phyloP scores from a whole-genome alignment of 2,888 invertebrate species.

The Clivina fossor region DNA sequence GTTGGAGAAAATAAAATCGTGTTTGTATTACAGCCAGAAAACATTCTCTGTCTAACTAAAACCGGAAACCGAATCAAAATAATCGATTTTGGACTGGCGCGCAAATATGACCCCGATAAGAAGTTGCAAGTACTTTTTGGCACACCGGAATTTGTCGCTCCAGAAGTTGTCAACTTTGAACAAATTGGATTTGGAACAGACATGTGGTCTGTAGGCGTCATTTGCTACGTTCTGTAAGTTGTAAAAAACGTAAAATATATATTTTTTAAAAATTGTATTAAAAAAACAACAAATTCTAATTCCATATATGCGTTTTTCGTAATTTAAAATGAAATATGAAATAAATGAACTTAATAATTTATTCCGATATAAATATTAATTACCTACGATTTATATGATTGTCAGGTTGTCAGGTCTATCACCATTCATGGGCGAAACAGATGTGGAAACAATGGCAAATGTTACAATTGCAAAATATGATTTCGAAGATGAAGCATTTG shows the following conservation, averaged over 20 bases:
- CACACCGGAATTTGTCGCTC: constrained; percentile 98
- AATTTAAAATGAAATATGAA: too few species aligned
- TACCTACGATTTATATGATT: too few species aligned
- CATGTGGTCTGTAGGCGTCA: constrained; percentile 99
- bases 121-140: constrained; percentile 94
- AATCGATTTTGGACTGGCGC: constrained; percentile 96
- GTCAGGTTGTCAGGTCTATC: constrained; percentile 91
- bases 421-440: constrained; percentile 98
- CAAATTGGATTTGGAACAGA: constrained; percentile 94
- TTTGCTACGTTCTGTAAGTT: constrained; percentile 98
- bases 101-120: constrained; percentile 88
- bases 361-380: too few species aligned
- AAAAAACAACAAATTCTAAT: too few species aligned
- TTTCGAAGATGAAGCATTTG: constrained; percentile 96
- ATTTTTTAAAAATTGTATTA: too few species aligned
- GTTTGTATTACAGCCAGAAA: constrained; percentile 78
- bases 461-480: constrained; percentile 97
- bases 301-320: too few species aligned
- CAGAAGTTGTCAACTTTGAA: constrained; percentile 98
- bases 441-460: constrained; percentile 98
- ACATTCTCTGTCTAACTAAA: constrained; percentile 93
- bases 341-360: too few species aligned
- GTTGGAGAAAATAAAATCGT: constrained; percentile 10
- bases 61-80: constrained; percentile 98
- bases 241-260: too few species aligned